Evolutionary conservation across 1,140 invertebrate species (phyloP).

Genomic region (Diabrotica undecimpunctata): DNA sequence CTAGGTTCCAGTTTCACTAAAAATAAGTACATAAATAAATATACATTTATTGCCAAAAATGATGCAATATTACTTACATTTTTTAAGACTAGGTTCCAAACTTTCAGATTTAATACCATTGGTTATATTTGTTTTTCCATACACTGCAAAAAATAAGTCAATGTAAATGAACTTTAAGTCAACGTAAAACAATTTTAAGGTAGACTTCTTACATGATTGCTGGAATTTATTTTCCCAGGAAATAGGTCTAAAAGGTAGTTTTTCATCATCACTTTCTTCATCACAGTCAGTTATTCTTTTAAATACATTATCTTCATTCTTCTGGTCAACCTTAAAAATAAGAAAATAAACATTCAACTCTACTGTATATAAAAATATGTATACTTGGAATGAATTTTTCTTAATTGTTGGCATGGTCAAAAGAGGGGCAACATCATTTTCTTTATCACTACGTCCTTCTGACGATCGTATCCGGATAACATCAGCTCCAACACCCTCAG

Average conservation of each 20-base stretch:
- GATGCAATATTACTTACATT: too few species aligned
- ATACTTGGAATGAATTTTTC: conserved; percentile 30
- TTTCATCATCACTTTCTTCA: conserved; percentile 31
- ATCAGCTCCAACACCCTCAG: conserved; percentile 32
- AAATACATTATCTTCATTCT: conserved; percentile 30
- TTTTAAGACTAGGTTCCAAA: too few species aligned
- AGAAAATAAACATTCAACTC: conserved; percentile 7
- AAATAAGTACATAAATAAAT: background rate
- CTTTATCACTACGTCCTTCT: conserved; percentile 17
- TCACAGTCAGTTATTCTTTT: conserved; percentile 25
- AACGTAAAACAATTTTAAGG: too few species aligned
- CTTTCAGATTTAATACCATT: too few species aligned
- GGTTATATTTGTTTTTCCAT: too few species aligned
- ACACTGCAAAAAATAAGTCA: too few species aligned
- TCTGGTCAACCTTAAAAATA: conserved; percentile 28
- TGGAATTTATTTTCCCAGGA: conserved; percentile 21
- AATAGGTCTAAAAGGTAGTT: conserved; percentile 27
- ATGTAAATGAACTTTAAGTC: too few species aligned
- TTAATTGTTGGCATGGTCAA: conserved; percentile 35
- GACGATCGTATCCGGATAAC: background rate
- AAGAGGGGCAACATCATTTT: conserved; percentile 19
- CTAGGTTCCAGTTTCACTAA: conserved; percentile 25
- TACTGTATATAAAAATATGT: background rate
- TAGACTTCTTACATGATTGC: background rate
- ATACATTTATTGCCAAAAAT: too few species aligned